Evolutionary conservation across 2,888 invertebrate species (phyloP).

Genomic region (Lottia scabra): DNA sequence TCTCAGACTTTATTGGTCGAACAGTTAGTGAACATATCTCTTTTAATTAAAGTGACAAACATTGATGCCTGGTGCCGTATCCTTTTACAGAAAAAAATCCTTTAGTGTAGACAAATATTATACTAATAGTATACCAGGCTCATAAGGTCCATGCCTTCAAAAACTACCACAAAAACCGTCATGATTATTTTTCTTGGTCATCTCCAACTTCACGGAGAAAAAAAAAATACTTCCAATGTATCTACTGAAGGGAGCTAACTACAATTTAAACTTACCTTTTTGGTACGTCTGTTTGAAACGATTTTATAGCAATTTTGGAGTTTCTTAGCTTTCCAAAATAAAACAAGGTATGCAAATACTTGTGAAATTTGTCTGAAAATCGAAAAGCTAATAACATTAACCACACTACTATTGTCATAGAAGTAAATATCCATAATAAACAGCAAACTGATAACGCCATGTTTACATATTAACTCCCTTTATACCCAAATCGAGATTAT

Average conservation of each 20-base stretch:
- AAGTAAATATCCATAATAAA: conserved; percentile 6
- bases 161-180: too few species aligned
- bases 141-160: too few species aligned
- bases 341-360: conserved; percentile 32
- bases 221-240: too few species aligned
- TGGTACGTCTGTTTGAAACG: conserved; percentile 30
- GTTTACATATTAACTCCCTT: background rate
- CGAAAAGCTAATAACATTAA: conserved; percentile 7
- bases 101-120: too few species aligned
- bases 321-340: conserved; percentile 37
- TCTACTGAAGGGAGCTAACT: background rate
- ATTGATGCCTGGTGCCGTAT: too few species aligned
- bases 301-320: conserved; percentile 5
- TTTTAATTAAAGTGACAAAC: too few species aligned
- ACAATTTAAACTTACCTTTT: conserved; percentile 32
- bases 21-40: too few species aligned
- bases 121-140: too few species aligned
- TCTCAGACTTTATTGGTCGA: too few species aligned
- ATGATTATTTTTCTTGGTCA: too few species aligned
- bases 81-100: too few species aligned
- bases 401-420: conserved; percentile 5
- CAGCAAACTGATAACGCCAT: conserved; percentile 17
- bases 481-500: too few species aligned
- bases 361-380: background rate
- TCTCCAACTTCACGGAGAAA: background rate